Conservation (phyloP, 2,113 vertebrate species). For the Cynocephalus volans region DNA sequence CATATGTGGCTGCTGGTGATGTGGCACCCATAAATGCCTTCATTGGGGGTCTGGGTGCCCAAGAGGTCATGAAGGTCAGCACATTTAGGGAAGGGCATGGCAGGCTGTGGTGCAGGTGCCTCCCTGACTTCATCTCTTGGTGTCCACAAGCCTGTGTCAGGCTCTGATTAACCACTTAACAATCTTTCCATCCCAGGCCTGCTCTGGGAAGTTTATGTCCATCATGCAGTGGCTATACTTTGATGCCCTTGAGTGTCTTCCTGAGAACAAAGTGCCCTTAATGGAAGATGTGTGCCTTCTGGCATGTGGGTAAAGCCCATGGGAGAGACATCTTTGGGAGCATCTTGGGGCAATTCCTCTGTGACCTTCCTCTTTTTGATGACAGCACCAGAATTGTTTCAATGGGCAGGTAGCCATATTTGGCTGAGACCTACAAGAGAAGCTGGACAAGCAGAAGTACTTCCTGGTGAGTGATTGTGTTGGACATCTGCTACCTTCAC, state of each 20-base stretch:
- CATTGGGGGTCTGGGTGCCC: slow-evolving; percentile 93
- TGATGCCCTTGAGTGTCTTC: slow-evolving; percentile 93
- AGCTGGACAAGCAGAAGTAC: slow-evolving; percentile 93
- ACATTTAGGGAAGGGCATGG: neutral
- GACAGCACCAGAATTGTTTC: slow-evolving; percentile 92
- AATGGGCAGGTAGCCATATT: slow-evolving; percentile 96
- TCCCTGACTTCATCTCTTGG: no score
- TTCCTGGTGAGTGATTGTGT: slow-evolving; percentile 91
- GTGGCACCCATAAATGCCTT: slow-evolving; percentile 94
- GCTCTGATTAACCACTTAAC: neutral
- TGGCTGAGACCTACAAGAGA: slow-evolving; percentile 91
- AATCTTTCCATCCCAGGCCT: slow-evolving; percentile 87
- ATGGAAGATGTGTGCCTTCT: slow-evolving; percentile 92
- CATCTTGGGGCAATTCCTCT: neutral
- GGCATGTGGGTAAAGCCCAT: slow-evolving; percentile 85
- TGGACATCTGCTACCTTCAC: neutral
- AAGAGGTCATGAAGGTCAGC: slow-evolving; percentile 96
- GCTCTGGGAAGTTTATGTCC: slow-evolving; percentile 95
- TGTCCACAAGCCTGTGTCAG: neutral
- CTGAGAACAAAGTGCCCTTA: slow-evolving; percentile 89
- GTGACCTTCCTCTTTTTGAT: neutral
- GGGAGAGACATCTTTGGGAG: neutral
- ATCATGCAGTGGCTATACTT: slow-evolving; percentile 95
- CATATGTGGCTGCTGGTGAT: slow-evolving; percentile 91
- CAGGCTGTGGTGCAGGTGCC: no score